Evolutionary conservation across 2,113 vertebrate species (phyloP).

Genomic region (Lonchura striata): DNA sequence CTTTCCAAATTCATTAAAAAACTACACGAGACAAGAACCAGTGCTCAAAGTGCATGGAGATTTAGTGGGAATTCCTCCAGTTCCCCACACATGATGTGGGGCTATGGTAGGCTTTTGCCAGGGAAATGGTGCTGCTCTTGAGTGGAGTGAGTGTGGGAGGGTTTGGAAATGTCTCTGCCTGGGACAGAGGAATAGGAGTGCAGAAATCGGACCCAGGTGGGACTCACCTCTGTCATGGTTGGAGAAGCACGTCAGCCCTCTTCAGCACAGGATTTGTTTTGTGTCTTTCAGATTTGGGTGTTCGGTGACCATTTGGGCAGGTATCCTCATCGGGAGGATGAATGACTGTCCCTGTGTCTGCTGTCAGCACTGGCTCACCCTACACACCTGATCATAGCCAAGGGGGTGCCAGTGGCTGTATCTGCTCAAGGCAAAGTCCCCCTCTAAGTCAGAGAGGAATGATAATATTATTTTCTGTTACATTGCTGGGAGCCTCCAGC

Average conservation of each 20-base stretch:
- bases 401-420: neutral
- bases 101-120: neutral
- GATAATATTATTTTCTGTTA: neutral
- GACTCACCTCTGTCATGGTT: accelerated
- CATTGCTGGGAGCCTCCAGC: neutral
- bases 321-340: accelerated
- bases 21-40: neutral
- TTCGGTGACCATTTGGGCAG: neutral
- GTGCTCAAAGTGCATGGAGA: neutral
- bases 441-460: neutral
- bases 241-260: neutral
- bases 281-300: neutral
- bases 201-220: accelerated
- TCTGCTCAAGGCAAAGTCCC: accelerated
- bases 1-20: neutral
- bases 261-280: neutral
- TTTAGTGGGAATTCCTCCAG: neutral
- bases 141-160: neutral
- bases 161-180: neutral
- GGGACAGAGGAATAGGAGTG: neutral
- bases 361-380: neutral
- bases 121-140: neutral
- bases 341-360: neutral
- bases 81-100: neutral
- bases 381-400: accelerated